Percentiles rank a stretch among this genome's conserved stretches.
phyloP scores from a whole-genome alignment of 2,113 vertebrate species.

The Polyodon spathula region DNA sequence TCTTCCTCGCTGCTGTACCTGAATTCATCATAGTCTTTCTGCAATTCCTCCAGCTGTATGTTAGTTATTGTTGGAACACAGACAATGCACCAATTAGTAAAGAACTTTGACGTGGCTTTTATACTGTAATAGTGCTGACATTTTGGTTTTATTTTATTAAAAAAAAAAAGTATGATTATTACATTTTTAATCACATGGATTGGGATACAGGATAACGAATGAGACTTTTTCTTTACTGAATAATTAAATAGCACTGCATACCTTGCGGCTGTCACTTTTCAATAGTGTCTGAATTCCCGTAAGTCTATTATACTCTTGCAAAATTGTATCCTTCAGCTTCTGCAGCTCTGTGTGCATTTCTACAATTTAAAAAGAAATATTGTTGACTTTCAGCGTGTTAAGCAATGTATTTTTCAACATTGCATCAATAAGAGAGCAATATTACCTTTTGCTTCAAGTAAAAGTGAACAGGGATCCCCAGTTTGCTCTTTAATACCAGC shows the following conservation, averaged over 20 bases:
- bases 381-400: not conserved
- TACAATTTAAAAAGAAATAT: conserved; percentile 27
- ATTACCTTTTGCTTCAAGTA: conserved; percentile 60
- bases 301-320: conserved; percentile 59
- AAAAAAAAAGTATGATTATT: no score
- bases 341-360: conserved; percentile 56
- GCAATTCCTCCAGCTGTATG: conserved; percentile 44
- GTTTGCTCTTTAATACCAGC: conserved; percentile 32
- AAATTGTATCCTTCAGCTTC: conserved; percentile 54
- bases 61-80: no score
- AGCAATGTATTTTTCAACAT: not conserved
- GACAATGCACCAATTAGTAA: no score
- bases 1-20: conserved; percentile 43
- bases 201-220: no score
- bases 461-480: conserved; percentile 35
- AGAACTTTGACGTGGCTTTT: no score
- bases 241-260: conserved; percentile 22
- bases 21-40: conserved; percentile 33
- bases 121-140: no score
- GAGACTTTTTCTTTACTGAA: no score
- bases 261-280: conserved; percentile 49
- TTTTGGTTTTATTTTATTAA: no score
- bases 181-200: no score
- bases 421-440: not conserved
- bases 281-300: conserved; percentile 52